Evolutionary conservation across 2,113 vertebrate species (phyloP).

Genomic region (Phylloscopus whistleri): DNA sequence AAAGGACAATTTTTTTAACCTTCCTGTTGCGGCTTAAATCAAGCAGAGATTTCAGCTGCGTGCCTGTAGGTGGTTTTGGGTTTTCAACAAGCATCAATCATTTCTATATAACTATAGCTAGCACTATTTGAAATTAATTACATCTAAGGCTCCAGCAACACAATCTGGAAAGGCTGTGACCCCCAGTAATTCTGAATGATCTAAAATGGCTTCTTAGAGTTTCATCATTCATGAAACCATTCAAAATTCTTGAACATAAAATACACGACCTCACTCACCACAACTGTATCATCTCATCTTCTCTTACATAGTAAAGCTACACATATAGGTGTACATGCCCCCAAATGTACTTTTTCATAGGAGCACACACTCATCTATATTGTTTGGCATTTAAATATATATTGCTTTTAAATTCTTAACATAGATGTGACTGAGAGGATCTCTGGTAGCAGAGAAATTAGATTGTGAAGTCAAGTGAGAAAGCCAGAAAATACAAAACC

Average conservation of each 20-base stretch:
- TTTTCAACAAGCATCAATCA: not conserved
- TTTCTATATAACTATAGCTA: not conserved
- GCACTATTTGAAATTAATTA: not conserved
- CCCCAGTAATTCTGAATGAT: not conserved
- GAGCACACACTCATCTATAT: not conserved
- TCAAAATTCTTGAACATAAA: slow-evolving; percentile 46
- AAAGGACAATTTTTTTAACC: not conserved
- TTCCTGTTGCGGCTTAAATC: not conserved
- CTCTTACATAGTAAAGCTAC: not conserved
- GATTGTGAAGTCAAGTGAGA: slow-evolving; percentile 75
- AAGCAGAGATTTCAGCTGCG: not conserved
- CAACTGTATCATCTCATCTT: not conserved
- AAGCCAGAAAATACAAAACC: slow-evolving; percentile 65
- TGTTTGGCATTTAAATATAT: slow-evolving; percentile 73
- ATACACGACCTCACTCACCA: not conserved
- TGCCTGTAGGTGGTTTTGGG: not conserved
- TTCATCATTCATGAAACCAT: slow-evolving; percentile 17
- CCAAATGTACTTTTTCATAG: not conserved
- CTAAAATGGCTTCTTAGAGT: not conserved
- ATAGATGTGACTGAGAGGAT: slow-evolving; percentile 53
- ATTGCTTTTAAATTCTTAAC: slow-evolving; percentile 74
- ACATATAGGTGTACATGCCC: not conserved
- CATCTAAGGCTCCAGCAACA: not conserved
- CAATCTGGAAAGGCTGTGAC: not conserved
- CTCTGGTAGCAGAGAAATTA: slow-evolving; percentile 69